Base-by-base conservation (phyloP, 2,797 vertebrate genomes). In the Tenualosa ilisha region DNA sequence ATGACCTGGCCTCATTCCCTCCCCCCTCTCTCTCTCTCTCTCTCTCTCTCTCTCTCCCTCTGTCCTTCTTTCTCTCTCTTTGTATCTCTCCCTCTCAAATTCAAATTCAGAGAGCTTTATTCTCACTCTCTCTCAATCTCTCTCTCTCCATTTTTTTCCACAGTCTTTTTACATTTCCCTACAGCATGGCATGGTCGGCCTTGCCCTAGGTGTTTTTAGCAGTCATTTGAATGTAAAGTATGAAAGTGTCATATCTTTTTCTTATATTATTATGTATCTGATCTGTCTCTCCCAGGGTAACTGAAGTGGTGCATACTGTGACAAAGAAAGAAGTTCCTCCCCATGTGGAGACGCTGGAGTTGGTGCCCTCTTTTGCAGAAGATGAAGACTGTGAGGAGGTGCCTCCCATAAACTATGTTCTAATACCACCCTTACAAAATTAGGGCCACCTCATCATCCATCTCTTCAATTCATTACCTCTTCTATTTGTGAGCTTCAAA, bases 281-380 rank as follows among this genome's bases (percentile, higher is more conserved):
- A 75, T 82, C 46, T 79, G 6, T 89, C 75, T 61, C 87, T 81
- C 82, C 24, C 91, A 98, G 97, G 51, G 94, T 98, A 89, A 97
- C 93, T 2, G 92, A 96, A 0, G 56, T 93, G 89, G 93, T 94
- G 87, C 84, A 43, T 65, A 87, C 0, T 51, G 93, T 90, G 82
- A 94, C 93, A 46, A 93, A 83, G 87, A 59, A 0, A 0, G 83
- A 90, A 7, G 91, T 93, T 56, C 91, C 94, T 31, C 85, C 84
- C 0, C 84, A 90, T 68, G 91, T 83, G 87, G 90, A 65, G 86
- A 90, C 95, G 87, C 91, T 99, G 91, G 95, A 95, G 87, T 81
- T 96, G 53, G 3, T 88, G 3, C 91, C 95, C 0, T 91, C 94
- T 0, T 95, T 98, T 84, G 83, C 82, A 83, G 96, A 95, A n/a